A percentile compares a stretch with the other conserved stretches of the same genome.
phyloP scores from a whole-genome alignment of 2,797 vertebrate species.

The Pseudochromis fuscus region DNA sequence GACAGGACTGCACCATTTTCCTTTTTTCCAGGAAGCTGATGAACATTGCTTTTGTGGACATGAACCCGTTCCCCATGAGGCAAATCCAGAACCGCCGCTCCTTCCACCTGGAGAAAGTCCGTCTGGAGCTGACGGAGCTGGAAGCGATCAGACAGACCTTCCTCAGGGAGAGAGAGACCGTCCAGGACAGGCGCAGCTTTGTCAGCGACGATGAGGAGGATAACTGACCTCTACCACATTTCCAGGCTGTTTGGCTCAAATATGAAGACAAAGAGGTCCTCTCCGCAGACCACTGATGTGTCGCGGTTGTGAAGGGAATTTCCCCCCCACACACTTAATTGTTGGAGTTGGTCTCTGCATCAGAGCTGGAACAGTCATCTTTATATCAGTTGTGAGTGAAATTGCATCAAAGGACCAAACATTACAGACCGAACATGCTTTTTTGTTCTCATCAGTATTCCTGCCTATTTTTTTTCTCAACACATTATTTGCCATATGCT shows the following conservation, averaged over 20 bases:
- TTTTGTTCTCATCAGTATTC: constrained; percentile 78
- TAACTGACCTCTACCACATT: constrained; percentile 63
- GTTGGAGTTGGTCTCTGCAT: constrained; percentile 42
- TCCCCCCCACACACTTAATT: not conserved
- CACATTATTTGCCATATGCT: constrained; percentile 30
- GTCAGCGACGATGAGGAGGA: constrained; percentile 98
- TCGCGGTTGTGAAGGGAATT: constrained; percentile 22
- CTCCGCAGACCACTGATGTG: not conserved
- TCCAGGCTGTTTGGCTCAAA: not conserved
- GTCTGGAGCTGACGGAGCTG: constrained; percentile 94
- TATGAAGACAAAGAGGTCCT: constrained; percentile 38
- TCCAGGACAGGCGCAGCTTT: constrained; percentile 89
- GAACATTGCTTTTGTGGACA: constrained; percentile 93
- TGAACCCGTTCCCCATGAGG: constrained; percentile 97
- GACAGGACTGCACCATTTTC: not conserved
- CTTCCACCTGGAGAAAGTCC: constrained; percentile 97
- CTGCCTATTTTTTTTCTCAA: constrained; percentile 53
- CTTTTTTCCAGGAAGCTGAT: constrained; percentile 89
- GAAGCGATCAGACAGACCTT: constrained; percentile 97
- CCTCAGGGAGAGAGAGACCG: constrained; percentile 91
- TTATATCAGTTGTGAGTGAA: not conserved
- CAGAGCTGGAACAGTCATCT: constrained; percentile 40
- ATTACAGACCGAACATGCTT: constrained; percentile 8
- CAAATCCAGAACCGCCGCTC: constrained; percentile 95
- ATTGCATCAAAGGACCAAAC: constrained; percentile 41